These are phyloP conservation scores for Dipodomys ordii DNA, from an alignment of 2,113 vertebrate genomes.

Conservation along the genomic window DNA sequence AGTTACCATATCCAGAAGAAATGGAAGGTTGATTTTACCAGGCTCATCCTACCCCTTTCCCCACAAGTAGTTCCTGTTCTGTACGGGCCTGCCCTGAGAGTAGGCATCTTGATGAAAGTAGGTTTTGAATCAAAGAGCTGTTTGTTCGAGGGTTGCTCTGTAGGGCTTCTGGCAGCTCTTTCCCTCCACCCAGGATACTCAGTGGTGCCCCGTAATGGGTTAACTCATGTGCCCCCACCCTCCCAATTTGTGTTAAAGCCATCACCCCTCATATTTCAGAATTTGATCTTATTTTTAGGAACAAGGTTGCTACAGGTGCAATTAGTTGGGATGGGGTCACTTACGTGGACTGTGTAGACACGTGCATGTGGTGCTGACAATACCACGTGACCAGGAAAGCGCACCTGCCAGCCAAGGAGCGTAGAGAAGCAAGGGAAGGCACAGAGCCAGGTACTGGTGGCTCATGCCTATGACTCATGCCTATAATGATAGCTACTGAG, in stretches of 20 bases:
- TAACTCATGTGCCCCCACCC: background rate
- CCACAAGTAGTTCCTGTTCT: fast-evolving
- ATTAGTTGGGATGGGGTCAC: background rate
- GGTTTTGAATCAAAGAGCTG: background rate
- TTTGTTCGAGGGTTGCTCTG: background rate
- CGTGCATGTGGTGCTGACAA: background rate
- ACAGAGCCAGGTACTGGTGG: no score
- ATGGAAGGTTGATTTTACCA: background rate
- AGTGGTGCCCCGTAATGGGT: background rate
- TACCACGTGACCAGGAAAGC: background rate
- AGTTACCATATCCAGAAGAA: background rate
- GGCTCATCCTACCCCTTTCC: background rate
- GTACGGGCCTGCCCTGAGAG: background rate
- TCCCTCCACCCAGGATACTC: background rate
- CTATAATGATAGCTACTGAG: no score
- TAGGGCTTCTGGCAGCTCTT: background rate
- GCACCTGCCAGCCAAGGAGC: fast-evolving
- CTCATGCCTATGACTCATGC: no score
- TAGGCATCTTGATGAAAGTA: fast-evolving
- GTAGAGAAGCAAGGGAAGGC: background rate
- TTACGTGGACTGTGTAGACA: no score
- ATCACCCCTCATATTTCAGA: background rate
- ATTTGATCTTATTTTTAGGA: background rate
- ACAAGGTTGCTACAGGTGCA: background rate
- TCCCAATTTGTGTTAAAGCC: background rate